phyloP scores from a whole-genome alignment of 2,888 invertebrate species.

The Epiblema foenella region DNA sequence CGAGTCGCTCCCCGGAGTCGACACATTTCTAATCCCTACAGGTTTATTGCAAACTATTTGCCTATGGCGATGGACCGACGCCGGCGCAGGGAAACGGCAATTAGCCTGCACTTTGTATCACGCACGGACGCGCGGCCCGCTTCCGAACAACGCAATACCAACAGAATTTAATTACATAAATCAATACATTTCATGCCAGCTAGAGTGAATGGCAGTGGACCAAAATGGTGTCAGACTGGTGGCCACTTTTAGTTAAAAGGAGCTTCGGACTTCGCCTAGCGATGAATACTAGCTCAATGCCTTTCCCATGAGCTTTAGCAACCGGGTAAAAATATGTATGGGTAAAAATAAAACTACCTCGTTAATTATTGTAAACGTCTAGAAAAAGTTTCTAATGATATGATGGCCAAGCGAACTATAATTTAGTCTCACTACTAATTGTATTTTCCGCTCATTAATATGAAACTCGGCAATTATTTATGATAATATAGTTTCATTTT shows the following conservation, averaged over 20 bases:
- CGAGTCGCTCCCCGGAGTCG: too few species aligned
- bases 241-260: too few species aligned
- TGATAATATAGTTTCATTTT: constrained; percentile 12
- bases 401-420: background rate
- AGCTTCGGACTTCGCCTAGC: too few species aligned
- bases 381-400: constrained; percentile 21
- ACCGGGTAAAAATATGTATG: too few species aligned
- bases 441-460: constrained; percentile 4
- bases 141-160: constrained; percentile 33
- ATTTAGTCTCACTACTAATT: constrained; percentile 1
- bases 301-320: too few species aligned
- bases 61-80: background rate
- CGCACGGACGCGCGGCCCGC: constrained; percentile 23
- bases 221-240: too few species aligned
- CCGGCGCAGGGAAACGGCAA: constrained; percentile 16
- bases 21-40: too few species aligned
- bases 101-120: constrained; percentile 4
- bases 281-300: too few species aligned
- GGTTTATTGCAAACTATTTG: too few species aligned
- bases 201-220: too few species aligned
- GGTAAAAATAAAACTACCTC: too few species aligned
- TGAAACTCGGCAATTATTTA: constrained; percentile 1
- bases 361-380: background rate
- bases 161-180: constrained; percentile 39
- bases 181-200: constrained; percentile 3